Percentiles rank a stretch among this genome's conserved stretches.
Conservation (phyloP, 2,113 vertebrate genomes). For the Rhabdornis inornatus region DNA sequence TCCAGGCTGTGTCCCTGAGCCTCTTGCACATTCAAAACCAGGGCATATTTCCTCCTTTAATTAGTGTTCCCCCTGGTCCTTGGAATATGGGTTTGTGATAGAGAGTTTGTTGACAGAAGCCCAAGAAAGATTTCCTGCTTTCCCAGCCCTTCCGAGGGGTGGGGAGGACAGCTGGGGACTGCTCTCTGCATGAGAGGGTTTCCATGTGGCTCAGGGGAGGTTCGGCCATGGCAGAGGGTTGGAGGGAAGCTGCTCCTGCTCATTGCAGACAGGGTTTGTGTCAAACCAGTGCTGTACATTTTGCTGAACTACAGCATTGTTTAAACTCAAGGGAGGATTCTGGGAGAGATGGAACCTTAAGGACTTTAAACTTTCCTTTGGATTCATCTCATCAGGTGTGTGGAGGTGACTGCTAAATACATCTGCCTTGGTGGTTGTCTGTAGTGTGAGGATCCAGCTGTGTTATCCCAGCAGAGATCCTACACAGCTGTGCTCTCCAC, state of each 20-base stretch:
- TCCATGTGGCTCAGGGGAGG: background rate
- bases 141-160: background rate
- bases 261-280: background rate
- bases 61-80: background rate
- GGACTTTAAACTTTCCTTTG: background rate
- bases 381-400: fast-evolving
- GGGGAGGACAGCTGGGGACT: background rate
- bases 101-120: background rate
- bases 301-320: background rate
- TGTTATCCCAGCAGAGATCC: background rate
- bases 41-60: slow-evolving; percentile 15
- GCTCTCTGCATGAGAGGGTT: background rate
- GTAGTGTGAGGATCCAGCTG: background rate
- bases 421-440: background rate
- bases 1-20: background rate
- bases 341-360: background rate
- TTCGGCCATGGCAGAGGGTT: fast-evolving
- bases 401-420: background rate
- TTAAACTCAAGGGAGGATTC: background rate
- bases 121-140: background rate
- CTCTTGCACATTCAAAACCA: background rate
- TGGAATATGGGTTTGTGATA: background rate
- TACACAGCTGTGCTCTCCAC: background rate
- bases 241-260: background rate
- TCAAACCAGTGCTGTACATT: background rate